Evolutionary conservation across 2,888 invertebrate genomes (phyloP), one percentile per base, ranked within the genome.

Genomic region (Salpingus planirostris): DNA sequence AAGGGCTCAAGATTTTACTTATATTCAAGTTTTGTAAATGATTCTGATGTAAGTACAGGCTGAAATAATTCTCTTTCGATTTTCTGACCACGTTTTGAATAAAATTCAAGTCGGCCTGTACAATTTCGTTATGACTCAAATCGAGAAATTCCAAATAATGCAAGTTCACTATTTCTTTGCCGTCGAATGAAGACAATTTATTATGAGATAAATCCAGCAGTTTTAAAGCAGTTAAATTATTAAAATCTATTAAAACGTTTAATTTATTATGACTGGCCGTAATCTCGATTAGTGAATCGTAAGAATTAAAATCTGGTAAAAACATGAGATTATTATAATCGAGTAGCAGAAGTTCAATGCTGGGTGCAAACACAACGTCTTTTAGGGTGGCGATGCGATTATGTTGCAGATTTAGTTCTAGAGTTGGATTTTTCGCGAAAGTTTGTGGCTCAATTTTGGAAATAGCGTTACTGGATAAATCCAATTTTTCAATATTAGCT

Each of bases 161-260:
- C 11, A 27, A 27, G 10, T 14, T 7, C 3, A n/a, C 5, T n/a
- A 27, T 15, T 8, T 13, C 15, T 3, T 13, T 14, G 10, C 14
- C 10, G 8, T 11, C 11, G 2, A n/a, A n/a, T n/a, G 13, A 14
- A 8, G 3, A 3, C 3, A 27, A 15, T 14, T 27, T 27, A 13
- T 27, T 27, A 11, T 15, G 15, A 3, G 27, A 27, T n/a, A 27
- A 2, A 10, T 27, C 27, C 15, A 27, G 10, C 4, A n/a, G 3
- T 7, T 27, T 3, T 14, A 27, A 11, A n/a, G 6, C 21, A 21
- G 21, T 8, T n/a, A 10, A 10, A 5, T n/a, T 10, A 11, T 14
- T 10, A 4, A 14, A n/a, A 4, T 14, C 6, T 11, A 4, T 14
- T 7, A 15, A 13, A 5, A 10, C 3, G 3, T 5, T 27, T 13